Evolutionary conservation across 2,797 vertebrate genomes (phyloP).

Genomic region (Poeciliopsis infans): DNA sequence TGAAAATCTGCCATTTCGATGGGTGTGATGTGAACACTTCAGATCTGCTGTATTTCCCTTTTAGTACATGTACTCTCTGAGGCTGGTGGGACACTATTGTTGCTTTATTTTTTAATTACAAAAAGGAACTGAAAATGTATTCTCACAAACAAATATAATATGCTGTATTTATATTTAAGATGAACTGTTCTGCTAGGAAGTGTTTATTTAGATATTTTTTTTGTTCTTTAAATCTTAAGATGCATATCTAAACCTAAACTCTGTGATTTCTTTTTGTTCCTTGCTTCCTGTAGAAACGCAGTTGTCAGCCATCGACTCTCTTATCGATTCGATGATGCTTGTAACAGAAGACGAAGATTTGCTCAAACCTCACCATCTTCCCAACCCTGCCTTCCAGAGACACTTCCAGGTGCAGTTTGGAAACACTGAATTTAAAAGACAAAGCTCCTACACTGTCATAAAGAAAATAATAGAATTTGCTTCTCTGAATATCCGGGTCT

Average conservation of each 20-base stretch:
- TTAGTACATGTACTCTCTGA: not conserved
- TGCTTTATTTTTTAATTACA: not conserved
- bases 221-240: not conserved
- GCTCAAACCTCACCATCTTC: conserved; percentile 88
- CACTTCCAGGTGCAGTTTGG: conserved; percentile 88
- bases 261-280: conserved; percentile 1
- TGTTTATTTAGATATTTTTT: not conserved
- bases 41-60: not conserved
- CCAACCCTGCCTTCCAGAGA: conserved; percentile 95
- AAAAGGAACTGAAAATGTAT: not conserved
- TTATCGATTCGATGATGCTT: conserved; percentile 96
- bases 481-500: not conserved
- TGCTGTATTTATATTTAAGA: not conserved
- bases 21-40: not conserved
- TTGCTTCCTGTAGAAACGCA: conserved; percentile 81
- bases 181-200: not conserved
- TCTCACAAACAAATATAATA: not conserved
- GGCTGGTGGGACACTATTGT: not conserved
- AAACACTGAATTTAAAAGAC: not conserved
- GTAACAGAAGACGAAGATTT: conserved; percentile 86
- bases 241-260: not conserved
- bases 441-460: not conserved
- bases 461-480: not conserved
- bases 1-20: not conserved
- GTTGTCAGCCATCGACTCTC: conserved; percentile 86